phyloP scores from a whole-genome alignment of 1,140 invertebrate genomes.

The Asbolus verrucosus region DNA sequence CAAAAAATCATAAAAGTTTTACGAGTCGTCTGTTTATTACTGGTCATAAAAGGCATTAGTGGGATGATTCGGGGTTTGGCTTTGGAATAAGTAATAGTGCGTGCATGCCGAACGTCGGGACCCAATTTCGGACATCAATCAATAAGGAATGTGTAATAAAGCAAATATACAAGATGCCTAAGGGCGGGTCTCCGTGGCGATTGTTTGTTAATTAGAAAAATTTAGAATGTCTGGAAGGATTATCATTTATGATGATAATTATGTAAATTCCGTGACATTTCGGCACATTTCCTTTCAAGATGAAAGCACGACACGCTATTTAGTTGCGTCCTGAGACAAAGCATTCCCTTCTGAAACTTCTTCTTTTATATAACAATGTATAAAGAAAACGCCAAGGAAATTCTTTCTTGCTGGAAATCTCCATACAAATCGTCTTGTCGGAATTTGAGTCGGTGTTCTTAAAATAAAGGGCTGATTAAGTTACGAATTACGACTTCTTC shows the following conservation, averaged over 20 bases:
- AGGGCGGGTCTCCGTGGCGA: no score
- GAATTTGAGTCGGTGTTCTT: slow-evolving; percentile 46
- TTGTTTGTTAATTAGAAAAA: slow-evolving; percentile 33
- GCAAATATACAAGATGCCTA: slow-evolving; percentile 17
- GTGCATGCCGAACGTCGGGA: no score
- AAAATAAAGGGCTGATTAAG: slow-evolving; percentile 45
- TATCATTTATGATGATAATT: slow-evolving; percentile 40
- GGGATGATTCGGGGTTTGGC: no score
- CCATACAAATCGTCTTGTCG: slow-evolving; percentile 55
- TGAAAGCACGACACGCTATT: slow-evolving; percentile 39
- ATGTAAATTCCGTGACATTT: slow-evolving; percentile 39
- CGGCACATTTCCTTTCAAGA: slow-evolving; percentile 17
- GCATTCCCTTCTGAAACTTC: slow-evolving; percentile 38
- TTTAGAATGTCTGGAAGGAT: slow-evolving; percentile 5
- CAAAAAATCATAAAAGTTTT: no score
- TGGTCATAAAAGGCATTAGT: no score
- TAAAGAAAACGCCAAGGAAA: slow-evolving; percentile 45
- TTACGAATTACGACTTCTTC: slow-evolving; percentile 43
- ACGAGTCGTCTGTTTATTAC: no score
- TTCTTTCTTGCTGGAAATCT: slow-evolving; percentile 48
- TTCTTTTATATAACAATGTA: slow-evolving; percentile 47
- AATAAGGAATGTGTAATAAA: slow-evolving; percentile 16
- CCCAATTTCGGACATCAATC: slow-evolving; percentile 2
- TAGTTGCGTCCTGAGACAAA: slow-evolving; percentile 41
- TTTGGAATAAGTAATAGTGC: no score